These are phyloP conservation scores for Micromesistius poutassou DNA, from an alignment of 2,797 vertebrate genomes.

Conservation along the genomic window DNA sequence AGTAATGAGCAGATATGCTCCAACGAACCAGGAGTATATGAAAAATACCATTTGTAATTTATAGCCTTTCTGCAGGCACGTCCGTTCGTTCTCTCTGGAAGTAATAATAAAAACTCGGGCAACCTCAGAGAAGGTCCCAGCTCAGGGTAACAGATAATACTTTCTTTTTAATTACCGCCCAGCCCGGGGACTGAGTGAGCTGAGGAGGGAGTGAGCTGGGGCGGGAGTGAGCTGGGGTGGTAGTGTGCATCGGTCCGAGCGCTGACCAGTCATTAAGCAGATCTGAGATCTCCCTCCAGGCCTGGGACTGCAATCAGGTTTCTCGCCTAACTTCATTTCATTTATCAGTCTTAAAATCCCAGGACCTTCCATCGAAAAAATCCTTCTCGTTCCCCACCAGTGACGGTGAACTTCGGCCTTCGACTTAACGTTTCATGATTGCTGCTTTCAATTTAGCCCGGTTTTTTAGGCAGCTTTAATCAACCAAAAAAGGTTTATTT, in stretches of 20 bases:
- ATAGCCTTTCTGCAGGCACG: conserved; percentile 24
- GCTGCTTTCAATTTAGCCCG: background rate
- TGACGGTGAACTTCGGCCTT: background rate
- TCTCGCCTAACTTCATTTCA: background rate
- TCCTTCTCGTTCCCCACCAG: background rate
- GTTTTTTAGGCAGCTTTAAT: background rate
- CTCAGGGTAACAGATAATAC: background rate
- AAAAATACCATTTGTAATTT: background rate
- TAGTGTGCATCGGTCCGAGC: conserved; percentile 21
- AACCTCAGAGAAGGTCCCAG: background rate
- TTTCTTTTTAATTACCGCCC: conserved; percentile 18
- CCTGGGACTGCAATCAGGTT: conserved; percentile 19
- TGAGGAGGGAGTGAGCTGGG: background rate
- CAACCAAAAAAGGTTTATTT: background rate
- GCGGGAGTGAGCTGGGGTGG: conserved; percentile 13
- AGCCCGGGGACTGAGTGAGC: conserved; percentile 34
- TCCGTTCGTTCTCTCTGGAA: conserved; percentile 2
- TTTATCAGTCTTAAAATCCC: background rate
- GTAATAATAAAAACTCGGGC: background rate
- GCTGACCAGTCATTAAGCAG: conserved; percentile 49
- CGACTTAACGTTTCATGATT: background rate
- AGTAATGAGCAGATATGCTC: conserved; percentile 18
- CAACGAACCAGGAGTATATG: conserved; percentile 26
- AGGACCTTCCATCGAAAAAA: background rate
- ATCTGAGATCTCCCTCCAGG: conserved; percentile 31